A percentile compares a stretch with the other conserved stretches of the same genome.
These are phyloP conservation scores for Heliconius hortense DNA, from an alignment of 2,888 invertebrate species.

Conservation along the genomic window DNA sequence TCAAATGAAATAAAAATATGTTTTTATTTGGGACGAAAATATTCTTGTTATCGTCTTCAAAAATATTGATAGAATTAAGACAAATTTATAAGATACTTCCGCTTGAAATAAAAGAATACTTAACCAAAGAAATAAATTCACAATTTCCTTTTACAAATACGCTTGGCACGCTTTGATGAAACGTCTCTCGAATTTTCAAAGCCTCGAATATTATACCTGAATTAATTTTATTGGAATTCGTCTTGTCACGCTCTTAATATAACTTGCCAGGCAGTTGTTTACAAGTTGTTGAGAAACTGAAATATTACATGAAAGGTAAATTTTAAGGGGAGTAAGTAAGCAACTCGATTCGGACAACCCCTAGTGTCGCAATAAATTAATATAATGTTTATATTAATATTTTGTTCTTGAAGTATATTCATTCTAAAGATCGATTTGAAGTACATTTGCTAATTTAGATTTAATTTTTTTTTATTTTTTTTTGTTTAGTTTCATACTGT, in stretches of 20 bases:
- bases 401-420: no score
- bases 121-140: conserved; percentile 50
- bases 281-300: conserved; percentile 2
- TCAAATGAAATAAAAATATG: background rate
- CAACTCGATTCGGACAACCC: background rate
- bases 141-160: conserved; percentile 55
- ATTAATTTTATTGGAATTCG: conserved; percentile 32
- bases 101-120: conserved; percentile 53
- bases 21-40: conserved; percentile 4
- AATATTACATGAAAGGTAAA: conserved; percentile 16
- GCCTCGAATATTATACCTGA: conserved; percentile 27
- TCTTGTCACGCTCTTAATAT: conserved; percentile 22
- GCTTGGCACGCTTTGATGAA: conserved; percentile 51
- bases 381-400: background rate
- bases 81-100: conserved; percentile 52
- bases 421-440: no score
- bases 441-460: no score
- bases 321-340: background rate
- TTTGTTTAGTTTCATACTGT: no score
- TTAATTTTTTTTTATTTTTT: no score
- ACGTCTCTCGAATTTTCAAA: conserved; percentile 33
- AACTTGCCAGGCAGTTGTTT: conserved; percentile 15
- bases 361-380: background rate
- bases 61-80: conserved; percentile 34
- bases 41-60: background rate